Evolutionary conservation across 2,113 vertebrate genomes (phyloP).

Genomic region (Brienomyrus longianalis): DNA sequence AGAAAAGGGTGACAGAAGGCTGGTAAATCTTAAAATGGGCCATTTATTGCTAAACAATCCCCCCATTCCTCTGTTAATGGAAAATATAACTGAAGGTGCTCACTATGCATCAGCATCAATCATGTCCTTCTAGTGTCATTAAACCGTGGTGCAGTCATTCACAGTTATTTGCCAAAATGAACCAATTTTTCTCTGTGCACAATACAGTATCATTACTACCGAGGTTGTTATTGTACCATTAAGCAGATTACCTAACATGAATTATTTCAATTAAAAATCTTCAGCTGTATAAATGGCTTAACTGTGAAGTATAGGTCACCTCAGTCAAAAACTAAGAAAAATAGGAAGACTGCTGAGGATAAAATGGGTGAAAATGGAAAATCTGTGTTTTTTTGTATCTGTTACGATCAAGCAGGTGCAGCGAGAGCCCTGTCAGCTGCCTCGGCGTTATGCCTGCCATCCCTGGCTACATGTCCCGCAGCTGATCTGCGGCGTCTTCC

Average conservation of each 20-base stretch:
- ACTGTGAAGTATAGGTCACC: neutral
- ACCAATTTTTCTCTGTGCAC: neutral
- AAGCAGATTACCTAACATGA: neutral
- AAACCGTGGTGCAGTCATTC: neutral
- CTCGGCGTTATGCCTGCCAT: neutral
- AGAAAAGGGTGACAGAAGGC: neutral
- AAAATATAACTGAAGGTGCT: neutral
- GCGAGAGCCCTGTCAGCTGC: neutral
- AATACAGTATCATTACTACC: neutral
- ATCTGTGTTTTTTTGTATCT: neutral
- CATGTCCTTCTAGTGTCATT: neutral
- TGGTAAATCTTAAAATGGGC: neutral
- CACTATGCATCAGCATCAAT: neutral
- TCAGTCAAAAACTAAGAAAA: neutral
- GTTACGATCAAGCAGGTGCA: neutral
- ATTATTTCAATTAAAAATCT: neutral
- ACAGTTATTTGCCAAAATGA: neutral
- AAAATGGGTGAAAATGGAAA: neutral
- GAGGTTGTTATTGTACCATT: neutral
- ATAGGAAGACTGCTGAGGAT: neutral
- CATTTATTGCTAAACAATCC: neutral
- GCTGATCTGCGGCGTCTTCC: neutral
- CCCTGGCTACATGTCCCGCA: neutral
- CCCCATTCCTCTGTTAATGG: neutral
- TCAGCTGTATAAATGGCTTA: neutral